Evolutionary conservation across 1,140 invertebrate genomes (phyloP), one percentile per base, ranked within the genome.

Genomic region (Drosophila novamexicana): DNA sequence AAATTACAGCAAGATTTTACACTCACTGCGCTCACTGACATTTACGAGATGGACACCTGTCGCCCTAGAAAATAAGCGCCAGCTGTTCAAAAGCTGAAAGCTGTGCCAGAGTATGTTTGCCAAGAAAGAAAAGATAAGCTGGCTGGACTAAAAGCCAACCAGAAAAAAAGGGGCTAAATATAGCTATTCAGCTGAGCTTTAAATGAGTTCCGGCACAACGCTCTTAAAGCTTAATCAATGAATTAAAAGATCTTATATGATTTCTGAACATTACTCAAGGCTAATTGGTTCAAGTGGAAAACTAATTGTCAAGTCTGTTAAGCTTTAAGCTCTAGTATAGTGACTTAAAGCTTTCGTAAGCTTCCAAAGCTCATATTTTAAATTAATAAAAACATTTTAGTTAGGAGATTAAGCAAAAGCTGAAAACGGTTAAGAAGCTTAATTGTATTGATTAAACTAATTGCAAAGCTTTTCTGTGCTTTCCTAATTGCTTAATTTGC

Each of bases 1-100:
- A 50, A 75, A 75, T 50, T 56, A 50, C 16, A 64, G 49, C 59
- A 59, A 49, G 64, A 59, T 58, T 77, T 79, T 77, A 68, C 75
- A 64, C 64, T 74, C 57, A 44, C 16, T 18, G 53, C 34, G 14
- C 34, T 50, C 32, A 16, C 16, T 8, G 57, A 39, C 40, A 73
- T 45, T 52, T 36, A 52, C 12, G 64, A 54, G 56, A 34, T 22
- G 56, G 39, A 62, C 71, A 69, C 42, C 72, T 69, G 72, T 57
- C 66, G 42, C 52, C 42, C 16, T 32, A 39, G 57, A 10, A 29
- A 62, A 36, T 56, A 44, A 42, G 22, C 9, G 6, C 6, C 7
- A 39, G 29, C 32, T 50, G 37, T 39, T 16, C 14, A 22, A 3
- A 22, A 22, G 18, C 18, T 18, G 18, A 7, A 36, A 53, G 52